Evolutionary conservation across 2,113 vertebrate species (phyloP).

Genomic region (Limnothrissa miodon): DNA sequence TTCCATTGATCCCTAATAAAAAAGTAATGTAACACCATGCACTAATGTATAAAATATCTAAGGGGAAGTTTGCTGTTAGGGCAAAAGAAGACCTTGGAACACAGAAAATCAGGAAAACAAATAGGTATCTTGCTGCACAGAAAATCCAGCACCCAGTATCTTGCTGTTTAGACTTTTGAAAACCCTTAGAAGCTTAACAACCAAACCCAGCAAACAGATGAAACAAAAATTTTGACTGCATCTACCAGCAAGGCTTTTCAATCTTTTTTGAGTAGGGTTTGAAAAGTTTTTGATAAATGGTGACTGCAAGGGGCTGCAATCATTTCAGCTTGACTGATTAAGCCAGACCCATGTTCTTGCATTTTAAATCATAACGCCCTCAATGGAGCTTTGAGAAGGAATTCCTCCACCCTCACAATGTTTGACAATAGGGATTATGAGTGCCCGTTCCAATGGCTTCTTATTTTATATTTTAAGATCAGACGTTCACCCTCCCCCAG

Average conservation of each 20-base stretch:
- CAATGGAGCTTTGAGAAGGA: not conserved
- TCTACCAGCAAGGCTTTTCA: not conserved
- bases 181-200: not conserved
- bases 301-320: not conserved
- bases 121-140: not conserved
- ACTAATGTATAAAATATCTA: not conserved
- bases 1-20: no score
- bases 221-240: not conserved
- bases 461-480: not conserved
- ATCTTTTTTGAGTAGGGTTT: not conserved
- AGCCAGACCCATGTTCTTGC: not conserved
- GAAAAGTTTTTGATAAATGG: not conserved
- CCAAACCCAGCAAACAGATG: not conserved
- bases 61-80: no score
- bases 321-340: constrained; percentile 10
- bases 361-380: not conserved
- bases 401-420: not conserved
- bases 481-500: not conserved
- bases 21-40: not conserved
- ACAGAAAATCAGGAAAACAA: not conserved
- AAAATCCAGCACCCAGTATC: no score
- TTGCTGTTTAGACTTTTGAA: not conserved
- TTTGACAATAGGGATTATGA: not conserved
- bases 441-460: constrained; percentile 22
- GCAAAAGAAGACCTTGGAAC: no score